These are phyloP conservation scores for Aurelia sp. DNA, from an alignment of 30 jellyfish, hydroid and myxozoan genomes.

Conservation along the genomic window DNA sequence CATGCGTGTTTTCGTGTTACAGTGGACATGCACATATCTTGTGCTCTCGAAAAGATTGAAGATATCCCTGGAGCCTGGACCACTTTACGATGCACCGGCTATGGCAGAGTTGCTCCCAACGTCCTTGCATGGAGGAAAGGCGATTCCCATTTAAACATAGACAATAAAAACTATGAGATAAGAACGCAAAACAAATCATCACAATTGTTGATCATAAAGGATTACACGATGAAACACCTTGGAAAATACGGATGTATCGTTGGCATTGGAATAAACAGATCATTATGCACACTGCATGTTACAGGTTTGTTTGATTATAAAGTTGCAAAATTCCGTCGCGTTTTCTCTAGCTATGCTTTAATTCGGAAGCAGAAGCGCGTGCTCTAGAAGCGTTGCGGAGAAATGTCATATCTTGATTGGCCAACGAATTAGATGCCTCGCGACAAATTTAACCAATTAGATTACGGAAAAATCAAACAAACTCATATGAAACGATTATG, in stretches of 20 bases:
- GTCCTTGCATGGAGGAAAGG: conserved; percentile 81
- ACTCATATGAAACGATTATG: no score
- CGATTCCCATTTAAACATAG: conserved; percentile 28
- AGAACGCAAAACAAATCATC: conserved; percentile 26
- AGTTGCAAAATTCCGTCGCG: no score
- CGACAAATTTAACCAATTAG: no score
- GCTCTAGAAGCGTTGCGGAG: no score
- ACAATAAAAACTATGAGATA: conserved; percentile 25
- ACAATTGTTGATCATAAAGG: conserved; percentile 54
- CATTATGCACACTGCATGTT: conserved; percentile 51
- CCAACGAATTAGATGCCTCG: no score
- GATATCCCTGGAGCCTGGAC: conserved; percentile 78
- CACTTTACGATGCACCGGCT: conserved; percentile 71
- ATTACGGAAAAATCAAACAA: no score
- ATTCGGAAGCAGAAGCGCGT: no score
- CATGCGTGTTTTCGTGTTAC: conserved; percentile 22
- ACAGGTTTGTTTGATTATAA: conserved; percentile 60
- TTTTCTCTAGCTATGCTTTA: not conserved
- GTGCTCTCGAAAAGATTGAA: conserved; percentile 62
- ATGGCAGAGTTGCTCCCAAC: conserved; percentile 66
- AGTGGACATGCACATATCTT: conserved; percentile 70
- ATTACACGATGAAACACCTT: conserved; percentile 56
- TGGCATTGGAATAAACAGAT: conserved; percentile 60
- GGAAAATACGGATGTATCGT: conserved; percentile 84
- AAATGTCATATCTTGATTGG: no score